These are phyloP conservation scores for Malurus splendens DNA, from an alignment of 2,797 vertebrate genomes.

Conservation along the genomic window DNA sequence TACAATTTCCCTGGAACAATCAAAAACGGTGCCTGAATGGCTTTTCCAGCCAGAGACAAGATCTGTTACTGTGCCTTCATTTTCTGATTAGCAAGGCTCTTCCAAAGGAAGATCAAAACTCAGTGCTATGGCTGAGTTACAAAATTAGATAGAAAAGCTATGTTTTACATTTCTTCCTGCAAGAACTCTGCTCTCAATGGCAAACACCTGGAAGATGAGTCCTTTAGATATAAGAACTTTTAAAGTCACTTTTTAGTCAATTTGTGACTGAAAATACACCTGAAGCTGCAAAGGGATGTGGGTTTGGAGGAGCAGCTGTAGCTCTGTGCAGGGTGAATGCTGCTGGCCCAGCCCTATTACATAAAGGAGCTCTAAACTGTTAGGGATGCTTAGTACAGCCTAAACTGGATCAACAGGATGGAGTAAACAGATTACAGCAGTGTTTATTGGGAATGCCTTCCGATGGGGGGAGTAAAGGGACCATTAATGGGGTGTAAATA, in stretches of 20 bases:
- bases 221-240: fast-evolving
- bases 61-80: background rate
- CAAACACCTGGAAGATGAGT: background rate
- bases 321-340: background rate
- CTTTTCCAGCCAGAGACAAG: background rate
- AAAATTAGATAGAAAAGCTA: background rate
- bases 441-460: background rate
- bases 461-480: background rate
- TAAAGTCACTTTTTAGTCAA: background rate
- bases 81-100: background rate
- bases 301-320: background rate
- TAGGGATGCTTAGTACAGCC: background rate
- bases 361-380: background rate
- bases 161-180: background rate
- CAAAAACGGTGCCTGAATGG: background rate
- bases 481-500: background rate
- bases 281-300: background rate
- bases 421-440: conserved; percentile 20
- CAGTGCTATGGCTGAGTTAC: background rate
- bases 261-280: background rate
- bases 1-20: background rate
- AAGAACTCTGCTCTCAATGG: background rate
- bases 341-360: background rate
- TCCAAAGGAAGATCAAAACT: background rate
- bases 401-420: conserved; percentile 11